Conservation (phyloP, 2,888 invertebrate genomes). For the Halocaridina rubra region DNA sequence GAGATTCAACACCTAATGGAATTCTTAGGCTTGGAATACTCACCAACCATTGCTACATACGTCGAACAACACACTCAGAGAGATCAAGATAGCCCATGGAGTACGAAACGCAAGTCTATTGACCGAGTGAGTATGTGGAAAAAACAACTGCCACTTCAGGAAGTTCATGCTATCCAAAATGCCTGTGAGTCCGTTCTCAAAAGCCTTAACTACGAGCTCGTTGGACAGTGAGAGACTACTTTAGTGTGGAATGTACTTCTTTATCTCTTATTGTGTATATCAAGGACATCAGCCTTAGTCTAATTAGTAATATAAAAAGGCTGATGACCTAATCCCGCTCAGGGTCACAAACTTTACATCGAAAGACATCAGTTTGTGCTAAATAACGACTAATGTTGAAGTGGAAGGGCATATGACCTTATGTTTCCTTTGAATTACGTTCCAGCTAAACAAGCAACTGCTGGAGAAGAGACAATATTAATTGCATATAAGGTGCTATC, state of each 20-base stretch:
- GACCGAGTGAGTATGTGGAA: constrained; percentile 53
- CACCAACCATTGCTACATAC: constrained; percentile 28
- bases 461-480: not conserved
- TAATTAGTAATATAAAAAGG: no score
- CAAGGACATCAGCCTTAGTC: no score
- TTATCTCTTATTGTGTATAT: no score
- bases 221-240: constrained; percentile 30
- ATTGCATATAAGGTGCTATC: no score
- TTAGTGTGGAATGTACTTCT: no score
- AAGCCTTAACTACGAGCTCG: constrained; percentile 47
- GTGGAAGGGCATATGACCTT: no score
- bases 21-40: constrained; percentile 65
- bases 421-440: no score
- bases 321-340: constrained; percentile 15
- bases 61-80: constrained; percentile 44
- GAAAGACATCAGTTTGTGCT: no score
- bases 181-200: constrained; percentile 55
- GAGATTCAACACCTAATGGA: constrained; percentile 64
- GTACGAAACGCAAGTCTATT: constrained; percentile 56
- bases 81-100: constrained; percentile 58
- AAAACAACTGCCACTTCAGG: constrained; percentile 54
- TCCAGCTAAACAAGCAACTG: no score
- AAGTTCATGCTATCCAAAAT: constrained; percentile 48
- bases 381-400: no score
- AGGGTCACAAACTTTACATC: no score